These are phyloP conservation scores for Diadumene lineata DNA, from an alignment of 92 coral and sea anemone species.

Conservation along the genomic window DNA sequence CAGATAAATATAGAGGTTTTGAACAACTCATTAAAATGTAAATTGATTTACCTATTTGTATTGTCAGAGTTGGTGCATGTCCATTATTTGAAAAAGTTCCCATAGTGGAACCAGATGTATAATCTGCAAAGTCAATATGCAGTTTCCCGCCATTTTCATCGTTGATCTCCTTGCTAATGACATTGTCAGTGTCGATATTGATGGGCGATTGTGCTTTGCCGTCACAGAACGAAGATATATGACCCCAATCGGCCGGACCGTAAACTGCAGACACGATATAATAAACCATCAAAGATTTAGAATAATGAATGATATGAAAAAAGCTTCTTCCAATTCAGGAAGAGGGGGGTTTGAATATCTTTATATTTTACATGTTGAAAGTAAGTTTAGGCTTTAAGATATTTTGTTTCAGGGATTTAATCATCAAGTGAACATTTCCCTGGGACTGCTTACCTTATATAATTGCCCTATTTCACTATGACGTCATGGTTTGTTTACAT, in stretches of 20 bases:
- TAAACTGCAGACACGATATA: slow-evolving; percentile 58
- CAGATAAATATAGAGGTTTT: too few relatives aligned
- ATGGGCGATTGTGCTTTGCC: slow-evolving; percentile 65
- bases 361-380: too few relatives aligned
- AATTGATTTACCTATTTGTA: slow-evolving; percentile 20
- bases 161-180: not conserved
- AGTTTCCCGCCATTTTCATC: not conserved
- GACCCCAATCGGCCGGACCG: slow-evolving; percentile 71
- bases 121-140: not conserved
- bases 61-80: slow-evolving; percentile 55
- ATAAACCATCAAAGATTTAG: not conserved
- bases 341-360: too few relatives aligned
- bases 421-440: too few relatives aligned
- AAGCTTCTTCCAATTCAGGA: too few relatives aligned
- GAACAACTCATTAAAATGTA: too few relatives aligned
- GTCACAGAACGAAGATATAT: slow-evolving; percentile 37
- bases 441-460: too few relatives aligned
- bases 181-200: slow-evolving; percentile 36
- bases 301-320: too few relatives aligned
- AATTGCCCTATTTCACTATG: too few relatives aligned
- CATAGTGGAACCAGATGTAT: slow-evolving; percentile 26
- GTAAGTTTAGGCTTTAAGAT: too few relatives aligned
- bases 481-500: too few relatives aligned
- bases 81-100: slow-evolving; percentile 64
- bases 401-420: too few relatives aligned